Conservation (phyloP, 2,113 vertebrate species). For the Rhabdornis inornatus region DNA sequence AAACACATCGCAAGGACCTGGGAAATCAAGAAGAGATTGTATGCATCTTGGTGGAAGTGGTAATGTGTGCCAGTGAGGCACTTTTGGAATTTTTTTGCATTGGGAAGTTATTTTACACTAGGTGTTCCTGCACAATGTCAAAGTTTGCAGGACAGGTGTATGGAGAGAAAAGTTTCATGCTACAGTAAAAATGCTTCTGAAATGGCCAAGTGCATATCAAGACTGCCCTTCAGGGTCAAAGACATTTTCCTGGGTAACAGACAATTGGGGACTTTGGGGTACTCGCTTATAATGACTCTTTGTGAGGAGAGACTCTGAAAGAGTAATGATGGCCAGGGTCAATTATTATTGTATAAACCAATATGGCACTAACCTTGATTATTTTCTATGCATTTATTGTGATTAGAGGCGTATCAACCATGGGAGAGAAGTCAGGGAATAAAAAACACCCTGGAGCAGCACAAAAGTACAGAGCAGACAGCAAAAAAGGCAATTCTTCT, state of each 20-base stretch:
- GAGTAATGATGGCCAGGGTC: neutral
- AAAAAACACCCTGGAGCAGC: neutral
- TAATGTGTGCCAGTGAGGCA: neutral
- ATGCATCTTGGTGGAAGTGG: neutral
- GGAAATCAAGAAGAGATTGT: conserved; percentile 28
- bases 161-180: neutral
- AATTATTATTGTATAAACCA: neutral
- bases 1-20: conserved; percentile 86
- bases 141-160: neutral
- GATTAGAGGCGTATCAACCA: neutral
- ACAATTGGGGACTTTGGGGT: neutral
- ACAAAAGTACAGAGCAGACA: neutral
- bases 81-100: neutral
- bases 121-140: neutral
- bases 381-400: neutral
- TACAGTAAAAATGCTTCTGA: neutral
- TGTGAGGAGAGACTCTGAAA: neutral
- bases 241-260: neutral
- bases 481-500: neutral
- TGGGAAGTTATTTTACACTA: neutral
- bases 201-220: neutral
- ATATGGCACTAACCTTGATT: neutral
- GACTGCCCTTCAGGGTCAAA: neutral
- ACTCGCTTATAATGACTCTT: neutral
- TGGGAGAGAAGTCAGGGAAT: neutral